phyloP scores from a whole-genome alignment of 2,888 invertebrate genomes.

The Herminia tarsipennalis region DNA sequence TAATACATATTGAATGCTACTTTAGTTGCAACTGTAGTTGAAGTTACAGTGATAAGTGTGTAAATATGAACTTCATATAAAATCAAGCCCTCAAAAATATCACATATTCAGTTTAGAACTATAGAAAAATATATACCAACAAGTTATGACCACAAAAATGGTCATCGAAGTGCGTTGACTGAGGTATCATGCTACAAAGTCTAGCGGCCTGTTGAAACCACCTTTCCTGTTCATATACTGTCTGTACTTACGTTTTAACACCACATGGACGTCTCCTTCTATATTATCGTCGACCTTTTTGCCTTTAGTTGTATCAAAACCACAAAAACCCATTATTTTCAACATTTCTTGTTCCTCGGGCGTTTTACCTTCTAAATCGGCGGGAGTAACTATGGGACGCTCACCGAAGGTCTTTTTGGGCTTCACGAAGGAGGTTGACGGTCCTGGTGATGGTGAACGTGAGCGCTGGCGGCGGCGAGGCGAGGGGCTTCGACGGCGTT shows the following conservation, averaged over 20 bases:
- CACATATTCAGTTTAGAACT: constrained; percentile 52
- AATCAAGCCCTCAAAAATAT: constrained; percentile 48
- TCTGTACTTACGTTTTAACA: constrained; percentile 97
- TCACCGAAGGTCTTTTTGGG: constrained; percentile 79
- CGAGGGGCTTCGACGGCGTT: constrained; percentile 58
- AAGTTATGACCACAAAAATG: constrained; percentile 11
- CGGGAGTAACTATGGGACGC: constrained; percentile 90
- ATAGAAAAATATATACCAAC: constrained; percentile 31
- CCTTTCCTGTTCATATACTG: constrained; percentile 99
- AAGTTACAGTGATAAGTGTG: too few species aligned
- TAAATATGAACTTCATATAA: constrained; percentile 38
- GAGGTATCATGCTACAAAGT: constrained; percentile 92
- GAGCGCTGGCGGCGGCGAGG: constrained; percentile 63
- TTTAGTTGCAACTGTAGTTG: too few species aligned
- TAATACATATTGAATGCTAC: too few species aligned
- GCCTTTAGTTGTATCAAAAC: constrained; percentile 98
- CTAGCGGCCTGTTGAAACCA: constrained; percentile 98
- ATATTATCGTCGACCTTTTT: constrained; percentile 98
- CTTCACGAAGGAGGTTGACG: constrained; percentile 73
- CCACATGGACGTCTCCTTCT: constrained; percentile 97
- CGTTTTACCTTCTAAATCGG: constrained; percentile 95
- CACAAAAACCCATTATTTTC: constrained; percentile 98
- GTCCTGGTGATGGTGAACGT: constrained; percentile 67
- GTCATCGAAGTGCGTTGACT: constrained; percentile 21
- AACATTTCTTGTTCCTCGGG: constrained; percentile 98